Evolutionary conservation across 2,797 vertebrate genomes (phyloP).

Genomic region (Ptychadena robeensis): DNA sequence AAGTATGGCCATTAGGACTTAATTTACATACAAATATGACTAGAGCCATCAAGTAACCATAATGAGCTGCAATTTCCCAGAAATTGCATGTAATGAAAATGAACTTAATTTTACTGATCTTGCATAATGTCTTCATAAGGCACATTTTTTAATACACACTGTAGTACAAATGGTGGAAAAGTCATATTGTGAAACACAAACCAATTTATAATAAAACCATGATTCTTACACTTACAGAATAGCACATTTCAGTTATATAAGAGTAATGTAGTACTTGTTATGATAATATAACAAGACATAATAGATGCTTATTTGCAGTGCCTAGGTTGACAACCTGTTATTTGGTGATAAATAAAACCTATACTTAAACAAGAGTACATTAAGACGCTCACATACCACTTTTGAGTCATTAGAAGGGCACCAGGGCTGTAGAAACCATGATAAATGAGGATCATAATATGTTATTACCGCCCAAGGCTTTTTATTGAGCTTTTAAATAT

Average conservation of each 20-base stretch:
- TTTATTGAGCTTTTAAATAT: conserved; percentile 57
- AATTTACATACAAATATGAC: conserved; percentile 59
- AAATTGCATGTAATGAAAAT: conserved; percentile 57
- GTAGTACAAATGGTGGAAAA: conserved; percentile 10
- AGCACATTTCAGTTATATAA: background rate
- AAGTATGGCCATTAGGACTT: conserved; percentile 52
- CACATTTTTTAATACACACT: conserved; percentile 23
- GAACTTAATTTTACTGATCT: conserved; percentile 53
- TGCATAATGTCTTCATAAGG: conserved; percentile 51
- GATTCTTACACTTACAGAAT: background rate
- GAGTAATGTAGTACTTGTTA: background rate
- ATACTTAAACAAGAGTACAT: conserved; percentile 24
- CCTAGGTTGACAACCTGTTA: conserved; percentile 27
- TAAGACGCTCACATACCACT: conserved; percentile 36
- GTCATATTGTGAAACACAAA: conserved; percentile 19
- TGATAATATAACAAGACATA: conserved; percentile 10
- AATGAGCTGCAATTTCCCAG: conserved; percentile 53
- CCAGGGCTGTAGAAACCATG: conserved; percentile 9
- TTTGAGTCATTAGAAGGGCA: conserved; percentile 45
- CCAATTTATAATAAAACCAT: conserved; percentile 35
- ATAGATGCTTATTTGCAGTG: conserved; percentile 11
- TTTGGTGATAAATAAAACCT: conserved; percentile 50
- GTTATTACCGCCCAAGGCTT: conserved; percentile 51
- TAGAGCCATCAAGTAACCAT: conserved; percentile 53
- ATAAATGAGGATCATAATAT: conserved; percentile 50